These are phyloP conservation scores for Odontamblyopus rebecca DNA, from an alignment of 2,797 vertebrate genomes.

Conservation along the genomic window DNA sequence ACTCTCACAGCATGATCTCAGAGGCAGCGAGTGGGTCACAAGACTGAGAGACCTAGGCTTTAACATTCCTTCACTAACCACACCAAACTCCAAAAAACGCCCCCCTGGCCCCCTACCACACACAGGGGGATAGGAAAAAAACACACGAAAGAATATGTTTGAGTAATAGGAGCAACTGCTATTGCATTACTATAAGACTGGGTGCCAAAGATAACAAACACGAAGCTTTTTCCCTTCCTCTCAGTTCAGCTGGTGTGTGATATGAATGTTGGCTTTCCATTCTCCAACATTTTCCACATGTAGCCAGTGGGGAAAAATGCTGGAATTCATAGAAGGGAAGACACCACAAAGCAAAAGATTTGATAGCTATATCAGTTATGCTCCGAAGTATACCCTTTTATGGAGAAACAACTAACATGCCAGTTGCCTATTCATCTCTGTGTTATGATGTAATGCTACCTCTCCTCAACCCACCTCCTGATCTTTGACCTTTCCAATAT, in stretches of 20 bases:
- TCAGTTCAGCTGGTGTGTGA: slow-evolving; percentile 33
- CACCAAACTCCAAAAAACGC: slow-evolving; percentile 41
- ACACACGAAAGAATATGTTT: slow-evolving; percentile 52
- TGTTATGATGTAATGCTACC: slow-evolving; percentile 28
- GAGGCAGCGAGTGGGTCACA: slow-evolving; percentile 66
- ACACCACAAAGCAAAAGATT: slow-evolving; percentile 2
- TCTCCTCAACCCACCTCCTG: slow-evolving; percentile 33
- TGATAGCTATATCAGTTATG: slow-evolving; percentile 1
- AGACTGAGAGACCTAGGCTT: slow-evolving; percentile 57
- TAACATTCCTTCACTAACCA: slow-evolving; percentile 64
- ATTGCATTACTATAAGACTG: slow-evolving; percentile 49
- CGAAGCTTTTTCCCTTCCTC: slow-evolving; percentile 33
- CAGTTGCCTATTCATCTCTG: slow-evolving; percentile 22
- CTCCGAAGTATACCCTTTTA: not conserved
- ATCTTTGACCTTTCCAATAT: slow-evolving; percentile 42
- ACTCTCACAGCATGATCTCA: slow-evolving; percentile 62
- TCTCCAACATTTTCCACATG: slow-evolving; percentile 57
- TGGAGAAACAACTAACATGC: not conserved
- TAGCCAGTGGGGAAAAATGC: slow-evolving; percentile 31
- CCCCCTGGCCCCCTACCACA: slow-evolving; percentile 27
- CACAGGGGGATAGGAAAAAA: slow-evolving; percentile 44
- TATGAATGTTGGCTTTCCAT: slow-evolving; percentile 48
- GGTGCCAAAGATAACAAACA: slow-evolving; percentile 56
- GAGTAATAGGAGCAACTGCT: slow-evolving; percentile 42
- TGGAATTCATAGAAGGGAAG: slow-evolving; percentile 45